Base-by-base conservation (phyloP, 2,888 invertebrate species). In the Andrena dorsata region DNA sequence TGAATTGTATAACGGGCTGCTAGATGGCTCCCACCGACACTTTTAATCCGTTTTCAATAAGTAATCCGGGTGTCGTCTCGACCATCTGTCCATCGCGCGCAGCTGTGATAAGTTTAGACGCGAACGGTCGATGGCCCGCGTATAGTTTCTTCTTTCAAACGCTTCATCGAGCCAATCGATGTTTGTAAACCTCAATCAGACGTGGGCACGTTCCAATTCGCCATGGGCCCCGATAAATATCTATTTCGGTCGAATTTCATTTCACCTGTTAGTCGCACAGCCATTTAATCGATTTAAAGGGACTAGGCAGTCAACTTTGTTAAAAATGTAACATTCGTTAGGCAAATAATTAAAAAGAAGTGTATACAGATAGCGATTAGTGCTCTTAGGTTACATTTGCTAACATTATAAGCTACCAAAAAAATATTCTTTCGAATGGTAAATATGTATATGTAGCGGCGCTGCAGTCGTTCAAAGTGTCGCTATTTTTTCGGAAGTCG, bases 41-140 rank as follows among this genome's bases (percentile, higher is more conserved):
- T 76, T 77, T 83, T 81, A 83, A 84, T 84, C 81, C 72, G 58
- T 69, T 61, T 70, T 76, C 72, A 73, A 83, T 83, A 81, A 85
- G 85, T 85, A 85, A 86, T 85, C 84, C 72, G 74, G 41, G 70
- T 63, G 58, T 75, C 61, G 65, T 63, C 63, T 58, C 56, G 63
- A 26, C 41, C 76, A 77, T 76, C 74, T 73, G 73, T 56, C 66
- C 66, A 64, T 47, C 61, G 26, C 10, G 68, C 51, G n/a, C 74
- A 73, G 70, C 72, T 70, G 80, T 70, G 79, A 73, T 61, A 73
- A 80, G 41, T 77, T 80, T 84, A 78, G 71, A 69, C 49, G 8
- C 16, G 47, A 26, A 81, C 73, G 83, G 74, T 82, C 82, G 82
- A 85, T 80, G 81, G 73, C 60, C 76, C 49, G 23, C 56, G 64